phyloP scores from a whole-genome alignment of 2,797 vertebrate species.

The Gymnodraco acuticeps region DNA sequence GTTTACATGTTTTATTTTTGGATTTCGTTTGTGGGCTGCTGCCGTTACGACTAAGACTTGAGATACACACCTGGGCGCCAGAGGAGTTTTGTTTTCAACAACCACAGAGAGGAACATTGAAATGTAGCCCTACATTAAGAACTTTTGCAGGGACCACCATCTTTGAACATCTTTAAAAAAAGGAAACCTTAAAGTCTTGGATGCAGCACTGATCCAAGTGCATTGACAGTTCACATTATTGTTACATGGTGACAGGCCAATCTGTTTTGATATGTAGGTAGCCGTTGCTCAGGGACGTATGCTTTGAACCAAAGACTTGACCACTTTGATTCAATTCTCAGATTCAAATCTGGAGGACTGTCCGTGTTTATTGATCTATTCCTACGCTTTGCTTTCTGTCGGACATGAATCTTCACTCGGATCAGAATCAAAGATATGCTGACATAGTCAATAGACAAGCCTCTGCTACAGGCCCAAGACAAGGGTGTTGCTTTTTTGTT shows the following conservation, averaged over 20 bases:
- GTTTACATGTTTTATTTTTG: neutral
- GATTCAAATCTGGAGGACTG: slow-evolving; percentile 44
- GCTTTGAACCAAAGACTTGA: slow-evolving; percentile 65
- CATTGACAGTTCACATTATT: slow-evolving; percentile 26
- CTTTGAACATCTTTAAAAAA: neutral
- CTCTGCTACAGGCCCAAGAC: slow-evolving; percentile 27
- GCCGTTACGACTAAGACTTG: too few species aligned
- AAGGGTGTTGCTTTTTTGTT: slow-evolving; percentile 45
- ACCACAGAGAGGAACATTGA: neutral
- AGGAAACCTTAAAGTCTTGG: neutral
- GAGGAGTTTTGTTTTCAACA: neutral
- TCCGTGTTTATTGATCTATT: slow-evolving; percentile 63
- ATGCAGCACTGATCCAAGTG: slow-evolving; percentile 1
- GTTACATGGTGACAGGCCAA: slow-evolving; percentile 46
- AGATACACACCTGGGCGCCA: too few species aligned
- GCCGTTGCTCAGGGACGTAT: slow-evolving; percentile 40
- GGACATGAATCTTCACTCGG: slow-evolving; percentile 55
- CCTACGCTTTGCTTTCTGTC: slow-evolving; percentile 40
- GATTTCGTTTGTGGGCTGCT: too few species aligned
- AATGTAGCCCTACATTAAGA: neutral
- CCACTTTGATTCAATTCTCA: slow-evolving; percentile 64
- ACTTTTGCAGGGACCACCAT: neutral
- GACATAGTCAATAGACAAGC: slow-evolving; percentile 58
- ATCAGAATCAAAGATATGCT: slow-evolving; percentile 64
- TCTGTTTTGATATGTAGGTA: slow-evolving; percentile 40